Base-by-base conservation (phyloP, 2,888 invertebrate genomes). In the Hyles lineata region DNA sequence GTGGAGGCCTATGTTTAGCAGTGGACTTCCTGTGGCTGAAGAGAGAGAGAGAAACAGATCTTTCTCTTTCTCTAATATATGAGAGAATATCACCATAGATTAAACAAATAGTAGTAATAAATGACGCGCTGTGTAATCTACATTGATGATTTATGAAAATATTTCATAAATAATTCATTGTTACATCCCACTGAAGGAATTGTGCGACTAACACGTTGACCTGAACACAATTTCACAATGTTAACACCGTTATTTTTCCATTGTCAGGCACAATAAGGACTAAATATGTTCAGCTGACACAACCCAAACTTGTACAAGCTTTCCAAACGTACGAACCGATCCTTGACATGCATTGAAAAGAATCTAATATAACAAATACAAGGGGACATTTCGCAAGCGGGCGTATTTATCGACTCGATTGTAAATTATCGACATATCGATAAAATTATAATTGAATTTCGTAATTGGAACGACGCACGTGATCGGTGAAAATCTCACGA, bases 341-440 rank as follows among this genome's bases (percentile, higher is more conserved):
- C 92, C 92, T 92, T 92, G 92, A 91, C 92, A 92, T 85, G 85
- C 81, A 83, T 83, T 83, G 74, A 81, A 85, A 82, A 84, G 82
- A 82, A 83, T 83, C 80, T 80, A 83, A 79, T 83, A 83, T 76
- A 78, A 83, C 81, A 79, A 78, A 80, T 77, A 83, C 78, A 81
- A 80, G 79, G 77, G 76, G 76, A 77, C 75, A 84, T 92, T 90
- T 90, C 88, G 85, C 83, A 92, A 92, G 69, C 71, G 76, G 29
- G 69, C 52, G 71, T 76, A 78, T 75, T 86, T 87, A 88, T 87
- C 85, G 80, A 84, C 77, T 83, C 79, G 83, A 85, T 85, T 84
- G 81, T 84, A 83, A 81, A 79, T 70, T 80, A 83, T 79, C 82
- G 81, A 83, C 78, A 82, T 80, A 82, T 82, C 80, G 82, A 84